Evolutionary conservation across 2,113 vertebrate species (phyloP).

Genomic region (Struthidea cinerea): DNA sequence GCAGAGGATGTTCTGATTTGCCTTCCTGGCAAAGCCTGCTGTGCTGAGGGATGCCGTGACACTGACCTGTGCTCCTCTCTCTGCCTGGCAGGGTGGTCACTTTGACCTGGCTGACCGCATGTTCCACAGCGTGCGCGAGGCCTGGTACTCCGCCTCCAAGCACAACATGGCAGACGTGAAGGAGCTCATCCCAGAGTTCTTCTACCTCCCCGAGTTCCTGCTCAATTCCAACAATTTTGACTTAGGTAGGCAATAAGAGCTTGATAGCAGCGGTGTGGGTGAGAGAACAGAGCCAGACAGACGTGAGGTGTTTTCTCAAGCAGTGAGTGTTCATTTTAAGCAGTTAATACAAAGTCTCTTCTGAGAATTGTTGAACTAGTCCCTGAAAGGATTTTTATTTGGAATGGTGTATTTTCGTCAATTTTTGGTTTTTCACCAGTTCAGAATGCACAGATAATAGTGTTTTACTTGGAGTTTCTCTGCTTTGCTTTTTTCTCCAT

Average conservation of each 20-base stretch:
- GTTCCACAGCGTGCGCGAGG: slow-evolving; percentile 97
- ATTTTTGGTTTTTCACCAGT: accelerated
- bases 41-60: not conserved
- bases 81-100: slow-evolving; percentile 85
- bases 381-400: not conserved
- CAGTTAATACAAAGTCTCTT: not conserved
- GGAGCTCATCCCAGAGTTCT: slow-evolving; percentile 98
- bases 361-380: not conserved
- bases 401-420: not conserved
- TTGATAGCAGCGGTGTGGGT: accelerated
- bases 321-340: not conserved
- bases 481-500: not conserved
- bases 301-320: not conserved
- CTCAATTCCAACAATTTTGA: slow-evolving; percentile 99
- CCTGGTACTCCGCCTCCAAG: slow-evolving; percentile 94
- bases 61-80: not conserved
- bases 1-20: not conserved
- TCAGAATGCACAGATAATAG: not conserved
- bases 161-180: slow-evolving; percentile 99
- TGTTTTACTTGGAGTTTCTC: not conserved
- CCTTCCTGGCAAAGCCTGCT: not conserved
- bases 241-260: slow-evolving; percentile 74
- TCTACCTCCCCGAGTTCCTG: slow-evolving; percentile 95
- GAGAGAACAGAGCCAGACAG: not conserved
- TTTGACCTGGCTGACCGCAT: slow-evolving; percentile 97